Base-by-base conservation (phyloP, 2,113 vertebrate genomes). In the Psittacula cyanocephala region DNA sequence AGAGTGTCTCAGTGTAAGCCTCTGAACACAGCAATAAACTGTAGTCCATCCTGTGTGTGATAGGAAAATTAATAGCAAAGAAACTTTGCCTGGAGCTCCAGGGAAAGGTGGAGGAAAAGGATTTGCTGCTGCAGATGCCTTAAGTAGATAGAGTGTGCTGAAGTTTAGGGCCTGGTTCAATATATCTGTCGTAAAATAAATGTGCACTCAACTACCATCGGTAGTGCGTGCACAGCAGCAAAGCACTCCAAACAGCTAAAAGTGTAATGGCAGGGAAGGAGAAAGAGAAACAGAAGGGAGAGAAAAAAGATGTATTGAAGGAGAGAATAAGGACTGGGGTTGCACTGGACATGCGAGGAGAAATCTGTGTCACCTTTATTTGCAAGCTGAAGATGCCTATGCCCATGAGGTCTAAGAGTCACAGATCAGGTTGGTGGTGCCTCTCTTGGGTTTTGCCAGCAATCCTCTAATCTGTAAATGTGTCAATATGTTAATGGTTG, bases 51-150 rank as follows among this genome's bases (percentile, higher is more conserved):
- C 64, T 59, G 28, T 43, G 22, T 43, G 29, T 3, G 3, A 27
- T 10, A 53, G 64, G 68, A 86, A 93, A 93, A 88, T 50, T 4
- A 86, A 78, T 43, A 88, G 43, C 68, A 78, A 65, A 80, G 68
- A 67, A 67, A 65, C 17, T 77, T 85, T 63, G 60, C 82, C 76
- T 93, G 59, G 50, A 90, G 16, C 69, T 81, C 28, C 23, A 50
- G 33, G 29, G 29, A 41, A 72, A 72, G 47, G 47, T 35, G 39
- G 33, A 72, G 31, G 60, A 84, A 46, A 70, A 91, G 44, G 63
- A 72, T 93, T 76, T 93, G 24, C 41, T 90, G 37, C 64, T 93
- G 53, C 43, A 83, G 64, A 53, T 78, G 43, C n/a, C 44, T 59
- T 60, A 74, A 78, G 86, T 33, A 88, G 88, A 74, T 24, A 13